Base-by-base conservation (phyloP, 2,888 invertebrate genomes). In the Dichetophora obliterata region DNA sequence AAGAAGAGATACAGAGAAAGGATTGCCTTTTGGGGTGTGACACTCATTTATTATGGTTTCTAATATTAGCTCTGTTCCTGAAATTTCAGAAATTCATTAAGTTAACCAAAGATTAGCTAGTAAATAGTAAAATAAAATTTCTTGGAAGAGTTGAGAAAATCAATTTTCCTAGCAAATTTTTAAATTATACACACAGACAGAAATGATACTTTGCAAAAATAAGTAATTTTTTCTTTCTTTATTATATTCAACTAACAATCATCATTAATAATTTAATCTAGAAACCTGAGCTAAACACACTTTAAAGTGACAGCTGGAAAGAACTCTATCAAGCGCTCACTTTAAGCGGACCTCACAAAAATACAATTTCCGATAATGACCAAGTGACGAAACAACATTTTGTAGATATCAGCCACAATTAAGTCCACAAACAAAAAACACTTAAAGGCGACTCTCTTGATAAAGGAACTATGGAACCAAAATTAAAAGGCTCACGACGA, bases 371-470 rank as follows among this genome's bases (percentile, higher is more conserved):
- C 14, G 31, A 27, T 63, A 24, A 16, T 31, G 31, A 31, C 31
- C 34, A 63, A 63, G 63, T 63, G 63, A 34, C 63, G 34, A 63
- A 63, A 63, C 63, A 31, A n/a, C 63, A 34, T 63, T 31, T 61
- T 63, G 14, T 63, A 63, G 63, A 63, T 63, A 63, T 59, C 24
- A 31, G 27, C 27, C 24, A 14, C 27, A 63, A 31, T 11, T 22
- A 59, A 19, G 24, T 24, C 19, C 4, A 27, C 22, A 19, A 61
- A 24, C 16, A 8, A 5, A 31, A 63, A 31, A 3, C 34, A 63
- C 63, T 63, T 63, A 14, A 63, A 31, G 31, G 34, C 24, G n/a
- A 34, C 63, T 9, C 24, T n/a, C 11, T 16, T 31, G 31, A 31
- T 31, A 31, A 63, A n/a, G n/a, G 11, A 16, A 61, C 11, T 24